Base-by-base conservation (phyloP, 2,888 invertebrate genomes). In the Axea sp. region DNA sequence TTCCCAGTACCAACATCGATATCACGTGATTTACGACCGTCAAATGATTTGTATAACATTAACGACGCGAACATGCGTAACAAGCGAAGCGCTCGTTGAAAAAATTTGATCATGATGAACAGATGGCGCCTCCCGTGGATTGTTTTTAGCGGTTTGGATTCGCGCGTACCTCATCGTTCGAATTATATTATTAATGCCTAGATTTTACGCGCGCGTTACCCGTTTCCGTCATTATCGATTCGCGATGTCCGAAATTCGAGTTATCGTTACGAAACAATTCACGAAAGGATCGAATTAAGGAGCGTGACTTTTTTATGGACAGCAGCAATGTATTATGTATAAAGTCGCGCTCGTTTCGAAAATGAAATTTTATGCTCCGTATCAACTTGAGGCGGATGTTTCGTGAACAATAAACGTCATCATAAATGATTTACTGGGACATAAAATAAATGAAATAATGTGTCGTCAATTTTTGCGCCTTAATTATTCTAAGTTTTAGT, bases 391-490 rank as follows among this genome's bases (percentile, higher is more conserved):
- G 45, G 1, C 53, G 53, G 31, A 49, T 11, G 62, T 31, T 31
- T 22, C 24, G 24, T 41, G 11, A 37, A 65, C 65, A 53, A 24
- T 65, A 55, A 65, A 65, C 9, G 65, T 55, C 65, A 12, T 12
- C 19, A n/a, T 31, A 17, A 53, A 65, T 65, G 65, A 65, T 65
- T 65, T 65, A 65, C 33, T 11, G 28, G 28, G 8, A 9, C 24
- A 30, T 65, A 55, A 65, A 55, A 22, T 30, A 26, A 37, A 45
- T 37, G 45, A 43, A 45, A 55, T 45, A 65, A 65, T 45, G 45
- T 55, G 45, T 55, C 64, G 28, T 47, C 55, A 24, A 65, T 55
- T 64, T 51, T 64, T 55, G 35, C 26, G 55, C 43, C 19, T 55
- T 65, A 55, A 65, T 65, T 65, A 65, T 45, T 65, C 45, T 45